A percentile compares a stretch with the other conserved stretches of the same genome.
These are phyloP conservation scores for Metalampra italica DNA, from an alignment of 2,888 invertebrate genomes.

Conservation along the genomic window DNA sequence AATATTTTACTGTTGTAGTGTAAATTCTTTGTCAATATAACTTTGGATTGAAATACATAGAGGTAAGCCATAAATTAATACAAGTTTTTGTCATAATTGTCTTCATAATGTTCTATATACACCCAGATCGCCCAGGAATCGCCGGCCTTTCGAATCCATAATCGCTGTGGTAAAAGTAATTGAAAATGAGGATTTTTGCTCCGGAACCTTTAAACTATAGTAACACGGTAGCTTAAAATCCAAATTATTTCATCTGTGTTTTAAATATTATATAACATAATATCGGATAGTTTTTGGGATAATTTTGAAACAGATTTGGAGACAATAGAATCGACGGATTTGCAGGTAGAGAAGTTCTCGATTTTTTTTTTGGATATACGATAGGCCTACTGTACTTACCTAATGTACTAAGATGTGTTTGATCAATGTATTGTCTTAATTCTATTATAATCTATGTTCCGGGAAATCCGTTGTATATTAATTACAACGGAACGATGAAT, in stretches of 20 bases:
- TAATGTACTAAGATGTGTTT: background rate
- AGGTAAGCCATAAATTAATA: constrained; percentile 58
- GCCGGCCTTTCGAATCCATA: constrained; percentile 30
- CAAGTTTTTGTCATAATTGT: constrained; percentile 60
- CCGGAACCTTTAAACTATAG: too few species aligned
- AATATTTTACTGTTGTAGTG: constrained; percentile 60
- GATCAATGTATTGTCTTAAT: constrained; percentile 13
- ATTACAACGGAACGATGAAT: constrained; percentile 59
- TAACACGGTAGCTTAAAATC: background rate
- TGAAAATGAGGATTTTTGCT: constrained; percentile 6
- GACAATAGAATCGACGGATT: background rate
- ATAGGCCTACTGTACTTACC: background rate
- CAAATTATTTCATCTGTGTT: background rate
- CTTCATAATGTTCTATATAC: constrained; percentile 18
- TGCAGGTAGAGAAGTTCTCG: background rate
- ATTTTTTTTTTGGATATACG: background rate
- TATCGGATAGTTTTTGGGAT: background rate
- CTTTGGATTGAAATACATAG: constrained; percentile 62
- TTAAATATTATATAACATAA: background rate
- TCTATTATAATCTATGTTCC: constrained; percentile 16
- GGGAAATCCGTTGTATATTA: constrained; percentile 47
- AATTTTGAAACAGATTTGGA: background rate
- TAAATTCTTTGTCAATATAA: constrained; percentile 58
- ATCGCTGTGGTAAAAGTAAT: constrained; percentile 16
- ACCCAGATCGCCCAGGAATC: constrained; percentile 17